phyloP scores from a whole-genome alignment of 2,888 invertebrate genomes.

The Lasioglossum villosulum region DNA sequence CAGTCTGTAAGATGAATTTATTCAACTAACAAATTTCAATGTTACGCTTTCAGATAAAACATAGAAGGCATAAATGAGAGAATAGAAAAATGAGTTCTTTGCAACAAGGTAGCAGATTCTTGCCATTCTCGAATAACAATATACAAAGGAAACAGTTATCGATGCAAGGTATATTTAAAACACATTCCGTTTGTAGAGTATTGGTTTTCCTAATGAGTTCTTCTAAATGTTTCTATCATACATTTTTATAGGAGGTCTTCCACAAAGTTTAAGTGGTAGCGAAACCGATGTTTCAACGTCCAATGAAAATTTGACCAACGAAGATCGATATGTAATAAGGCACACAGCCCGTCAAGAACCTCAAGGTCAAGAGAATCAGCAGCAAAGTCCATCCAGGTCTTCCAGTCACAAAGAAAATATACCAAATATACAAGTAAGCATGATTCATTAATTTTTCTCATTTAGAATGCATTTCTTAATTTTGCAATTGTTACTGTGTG shows the following conservation, averaged over 20 bases:
- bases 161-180: conserved; percentile 80
- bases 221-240: not conserved
- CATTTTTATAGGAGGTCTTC: conserved; percentile 86
- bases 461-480: not conserved
- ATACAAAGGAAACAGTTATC: conserved; percentile 87
- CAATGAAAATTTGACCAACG: conserved; percentile 94
- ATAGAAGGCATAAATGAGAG: conserved; percentile 81
- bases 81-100: conserved; percentile 86
- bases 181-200: no score
- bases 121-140: conserved; percentile 87
- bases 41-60: conserved; percentile 83
- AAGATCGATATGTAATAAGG: conserved; percentile 93
- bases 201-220: not conserved
- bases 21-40: not conserved
- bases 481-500: not conserved
- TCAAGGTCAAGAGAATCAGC: conserved; percentile 94
- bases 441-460: not conserved
- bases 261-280: conserved; percentile 93
- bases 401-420: conserved; percentile 84
- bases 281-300: conserved; percentile 96
- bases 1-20: not conserved
- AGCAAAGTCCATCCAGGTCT: conserved; percentile 87
- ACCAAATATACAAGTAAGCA: conserved; percentile 81
- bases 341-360: conserved; percentile 95
- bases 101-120: conserved; percentile 87